phyloP scores from a whole-genome alignment of 1,140 invertebrate species.

The Eriosoma lanigerum region DNA sequence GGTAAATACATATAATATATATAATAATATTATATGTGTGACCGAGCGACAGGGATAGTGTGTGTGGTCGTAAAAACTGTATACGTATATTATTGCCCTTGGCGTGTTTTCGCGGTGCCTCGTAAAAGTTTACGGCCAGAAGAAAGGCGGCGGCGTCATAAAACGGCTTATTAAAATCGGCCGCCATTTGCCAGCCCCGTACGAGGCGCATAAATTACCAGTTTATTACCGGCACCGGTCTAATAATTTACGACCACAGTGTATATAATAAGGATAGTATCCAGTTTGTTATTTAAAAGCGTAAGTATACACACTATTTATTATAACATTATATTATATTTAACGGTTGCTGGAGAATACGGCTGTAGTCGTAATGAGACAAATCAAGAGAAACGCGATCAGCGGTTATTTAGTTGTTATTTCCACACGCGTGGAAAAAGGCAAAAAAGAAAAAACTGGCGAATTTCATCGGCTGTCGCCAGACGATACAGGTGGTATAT shows the following conservation, averaged over 20 bases:
- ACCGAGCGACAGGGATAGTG: background rate
- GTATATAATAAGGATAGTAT: background rate
- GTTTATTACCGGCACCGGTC: conserved; percentile 43
- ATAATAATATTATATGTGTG: background rate
- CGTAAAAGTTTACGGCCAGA: conserved; percentile 48
- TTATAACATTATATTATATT: no score
- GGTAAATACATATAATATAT: no score
- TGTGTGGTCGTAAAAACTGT: conserved; percentile 34
- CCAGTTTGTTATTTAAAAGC: conserved; percentile 45
- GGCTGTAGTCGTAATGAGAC: no score
- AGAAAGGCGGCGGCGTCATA: conserved; percentile 46
- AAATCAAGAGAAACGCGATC: no score
- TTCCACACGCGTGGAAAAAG: no score
- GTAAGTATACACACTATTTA: conserved; percentile 28
- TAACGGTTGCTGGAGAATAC: background rate
- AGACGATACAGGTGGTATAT: no score
- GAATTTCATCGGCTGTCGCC: no score
- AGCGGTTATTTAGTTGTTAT: no score
- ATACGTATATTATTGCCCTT: conserved; percentile 1
- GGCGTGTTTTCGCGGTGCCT: conserved; percentile 43
- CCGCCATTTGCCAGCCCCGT: conserved; percentile 43
- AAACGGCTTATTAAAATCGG: conserved; percentile 52
- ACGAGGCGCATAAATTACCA: conserved; percentile 43
- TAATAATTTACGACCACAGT: conserved; percentile 36
- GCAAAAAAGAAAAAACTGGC: no score